Evolutionary conservation across 2,888 invertebrate species (phyloP).

Genomic region (Dryadula phaetusa): DNA sequence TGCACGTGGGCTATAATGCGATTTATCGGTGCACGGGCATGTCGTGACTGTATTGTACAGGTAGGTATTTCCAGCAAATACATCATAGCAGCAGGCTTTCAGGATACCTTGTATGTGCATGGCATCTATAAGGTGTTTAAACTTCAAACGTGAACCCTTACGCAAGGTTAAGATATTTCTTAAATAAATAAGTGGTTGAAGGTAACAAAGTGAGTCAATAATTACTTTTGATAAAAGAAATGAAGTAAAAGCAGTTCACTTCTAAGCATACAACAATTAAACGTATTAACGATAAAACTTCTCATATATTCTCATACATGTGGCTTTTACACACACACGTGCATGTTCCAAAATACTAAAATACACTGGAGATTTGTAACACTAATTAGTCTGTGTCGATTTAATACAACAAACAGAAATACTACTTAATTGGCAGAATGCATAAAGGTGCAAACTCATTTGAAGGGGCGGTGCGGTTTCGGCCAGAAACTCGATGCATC

Average conservation of each 20-base stretch:
- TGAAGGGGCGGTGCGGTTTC: constrained; percentile 75
- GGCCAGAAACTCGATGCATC: constrained; percentile 81
- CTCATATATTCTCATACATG: background rate
- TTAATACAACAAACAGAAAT: constrained; percentile 48
- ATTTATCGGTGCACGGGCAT: constrained; percentile 79
- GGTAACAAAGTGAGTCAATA: background rate
- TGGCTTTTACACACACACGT: background rate
- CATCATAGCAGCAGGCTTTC: constrained; percentile 63
- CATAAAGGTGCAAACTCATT: constrained; percentile 76
- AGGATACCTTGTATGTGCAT: constrained; percentile 43
- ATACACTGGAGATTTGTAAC: constrained; percentile 34
- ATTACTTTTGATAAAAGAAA: background rate
- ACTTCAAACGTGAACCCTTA: constrained; percentile 24
- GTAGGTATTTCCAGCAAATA: constrained; percentile 64
- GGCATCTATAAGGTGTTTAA: constrained; percentile 37
- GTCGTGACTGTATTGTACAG: constrained; percentile 71
- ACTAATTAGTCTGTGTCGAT: constrained; percentile 46
- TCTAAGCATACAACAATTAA: background rate
- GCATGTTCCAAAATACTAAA: constrained; percentile 18
- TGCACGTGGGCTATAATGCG: constrained; percentile 82
- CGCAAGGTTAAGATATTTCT: constrained; percentile 31
- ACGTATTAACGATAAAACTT: constrained; percentile 9
- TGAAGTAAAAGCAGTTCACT: background rate
- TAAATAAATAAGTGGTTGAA: background rate
- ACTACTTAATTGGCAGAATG: constrained; percentile 48